These are phyloP conservation scores for Iselma pallidipennis DNA, from an alignment of 2,888 invertebrate genomes.

Conservation along the genomic window DNA sequence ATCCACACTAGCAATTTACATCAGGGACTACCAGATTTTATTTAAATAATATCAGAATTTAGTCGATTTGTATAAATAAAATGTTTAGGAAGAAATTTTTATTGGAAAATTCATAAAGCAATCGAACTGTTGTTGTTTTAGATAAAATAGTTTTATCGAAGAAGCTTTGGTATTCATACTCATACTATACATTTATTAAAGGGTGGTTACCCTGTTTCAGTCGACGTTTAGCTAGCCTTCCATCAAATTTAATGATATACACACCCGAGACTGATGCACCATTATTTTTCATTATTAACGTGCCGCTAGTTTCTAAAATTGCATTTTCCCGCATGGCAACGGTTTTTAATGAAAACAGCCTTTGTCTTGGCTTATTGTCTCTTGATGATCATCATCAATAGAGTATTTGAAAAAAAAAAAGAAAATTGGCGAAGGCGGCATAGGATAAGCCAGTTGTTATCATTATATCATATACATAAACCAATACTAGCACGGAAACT, in stretches of 20 bases:
- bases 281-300: conserved; percentile 57
- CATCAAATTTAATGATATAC: conserved; percentile 56
- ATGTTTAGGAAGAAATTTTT: too few species aligned
- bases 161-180: too few species aligned
- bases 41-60: neutral
- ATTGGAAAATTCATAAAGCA: too few species aligned
- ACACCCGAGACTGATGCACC: conserved; percentile 52
- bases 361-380: conserved; percentile 2
- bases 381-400: neutral
- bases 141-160: too few species aligned
- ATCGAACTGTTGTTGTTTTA: too few species aligned
- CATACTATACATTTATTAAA: conserved; percentile 1
- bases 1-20: conserved; percentile 2
- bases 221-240: conserved; percentile 44
- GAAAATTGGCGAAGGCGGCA: neutral
- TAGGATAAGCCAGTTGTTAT: neutral
- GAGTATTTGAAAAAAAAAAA: neutral
- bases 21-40: too few species aligned
- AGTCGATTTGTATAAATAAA: too few species aligned
- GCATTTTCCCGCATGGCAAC: conserved; percentile 45
- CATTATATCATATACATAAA: neutral
- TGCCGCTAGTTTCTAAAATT: conserved; percentile 54
- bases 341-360: conserved; percentile 20
- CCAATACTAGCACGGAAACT: neutral
- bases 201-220: conserved; percentile 26